phyloP scores from a whole-genome alignment of 2,888 invertebrate species.

The Coecobrya sp. region DNA sequence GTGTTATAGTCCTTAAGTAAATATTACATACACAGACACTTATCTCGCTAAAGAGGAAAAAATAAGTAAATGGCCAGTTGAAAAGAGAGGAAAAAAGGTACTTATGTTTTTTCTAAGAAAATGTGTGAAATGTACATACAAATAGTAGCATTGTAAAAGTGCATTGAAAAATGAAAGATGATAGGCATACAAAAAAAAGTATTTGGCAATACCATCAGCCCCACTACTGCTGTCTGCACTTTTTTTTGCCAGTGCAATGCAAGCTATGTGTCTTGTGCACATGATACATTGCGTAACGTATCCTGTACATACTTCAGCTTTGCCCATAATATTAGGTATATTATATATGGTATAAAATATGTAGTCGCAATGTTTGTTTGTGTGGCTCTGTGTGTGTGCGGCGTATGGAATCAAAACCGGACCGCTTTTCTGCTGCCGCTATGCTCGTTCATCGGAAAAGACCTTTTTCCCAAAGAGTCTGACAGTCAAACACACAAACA shows the following conservation, averaged over 20 bases:
- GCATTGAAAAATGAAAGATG: conserved; percentile 49
- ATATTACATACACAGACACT: conserved; percentile 47
- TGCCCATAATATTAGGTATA: not conserved
- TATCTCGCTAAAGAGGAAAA: conserved; percentile 32
- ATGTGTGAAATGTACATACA: conserved; percentile 37
- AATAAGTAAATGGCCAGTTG: conserved; percentile 52
- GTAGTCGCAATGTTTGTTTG: conserved; percentile 26
- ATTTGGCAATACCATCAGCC: conserved; percentile 29
- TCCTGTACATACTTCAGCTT: not conserved
- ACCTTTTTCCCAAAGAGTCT: conserved; percentile 51
- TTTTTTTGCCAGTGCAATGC: conserved; percentile 42
- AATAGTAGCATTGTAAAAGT: conserved; percentile 1
- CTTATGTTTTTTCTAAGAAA: conserved; percentile 35
- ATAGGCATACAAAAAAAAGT: not conserved
- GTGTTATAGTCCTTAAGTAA: conserved; percentile 61
- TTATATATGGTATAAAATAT: too few relatives aligned
- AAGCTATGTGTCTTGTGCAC: not conserved
- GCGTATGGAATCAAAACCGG: conserved; percentile 53
- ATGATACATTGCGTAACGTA: conserved; percentile 22
- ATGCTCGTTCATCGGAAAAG: conserved; percentile 31
- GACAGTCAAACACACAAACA: conserved; percentile 66
- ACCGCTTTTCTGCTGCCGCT: conserved; percentile 19
- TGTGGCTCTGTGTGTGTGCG: conserved; percentile 5
- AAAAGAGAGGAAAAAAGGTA: conserved; percentile 54
- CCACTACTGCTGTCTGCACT: conserved; percentile 5